Percentiles rank a stretch among this genome's conserved stretches.
Conservation (phyloP, 1,140 invertebrate genomes). For the Apis mellifera region DNA sequence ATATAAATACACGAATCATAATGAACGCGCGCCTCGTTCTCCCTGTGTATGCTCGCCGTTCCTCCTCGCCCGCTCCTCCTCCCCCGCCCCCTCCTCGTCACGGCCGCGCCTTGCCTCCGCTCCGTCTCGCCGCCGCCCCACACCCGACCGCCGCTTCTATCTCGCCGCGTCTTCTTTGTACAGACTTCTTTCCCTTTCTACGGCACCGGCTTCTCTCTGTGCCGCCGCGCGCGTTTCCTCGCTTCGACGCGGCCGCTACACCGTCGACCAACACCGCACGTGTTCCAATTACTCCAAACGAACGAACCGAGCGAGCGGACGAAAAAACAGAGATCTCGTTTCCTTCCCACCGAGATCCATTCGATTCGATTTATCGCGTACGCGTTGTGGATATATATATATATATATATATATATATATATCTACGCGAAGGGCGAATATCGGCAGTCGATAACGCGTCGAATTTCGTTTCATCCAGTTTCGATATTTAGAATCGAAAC, state of each 20-base stretch:
- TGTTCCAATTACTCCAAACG: neutral
- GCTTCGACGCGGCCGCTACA: neutral
- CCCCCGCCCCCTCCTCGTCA: constrained; percentile 19
- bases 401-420: too few species aligned
- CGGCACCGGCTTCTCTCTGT: constrained; percentile 22
- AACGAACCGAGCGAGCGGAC: too few species aligned
- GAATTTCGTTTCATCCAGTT: too few species aligned
- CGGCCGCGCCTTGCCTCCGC: constrained; percentile 48
- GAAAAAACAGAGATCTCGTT: too few species aligned
- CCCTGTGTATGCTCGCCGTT: constrained; percentile 51
- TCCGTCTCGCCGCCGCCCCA: constrained; percentile 22
- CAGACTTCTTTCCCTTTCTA: constrained; percentile 52
- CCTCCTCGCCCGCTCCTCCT: constrained; percentile 36
- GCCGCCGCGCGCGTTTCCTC: constrained; percentile 28
- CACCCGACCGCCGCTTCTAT: constrained; percentile 51
- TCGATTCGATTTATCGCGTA: too few species aligned
- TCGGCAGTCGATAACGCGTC: too few species aligned
- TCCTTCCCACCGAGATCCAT: too few species aligned
- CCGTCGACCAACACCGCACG: neutral
- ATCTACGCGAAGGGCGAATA: too few species aligned
- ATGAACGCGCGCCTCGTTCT: constrained; percentile 76
- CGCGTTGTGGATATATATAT: too few species aligned
- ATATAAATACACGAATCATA: constrained; percentile 82
- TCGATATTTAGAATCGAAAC: too few species aligned
- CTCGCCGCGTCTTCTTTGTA: constrained; percentile 62